Percentiles rank a stretch among this genome's conserved stretches.
Conservation (phyloP, 2,888 invertebrate genomes). For the Phlogophora meticulosa region DNA sequence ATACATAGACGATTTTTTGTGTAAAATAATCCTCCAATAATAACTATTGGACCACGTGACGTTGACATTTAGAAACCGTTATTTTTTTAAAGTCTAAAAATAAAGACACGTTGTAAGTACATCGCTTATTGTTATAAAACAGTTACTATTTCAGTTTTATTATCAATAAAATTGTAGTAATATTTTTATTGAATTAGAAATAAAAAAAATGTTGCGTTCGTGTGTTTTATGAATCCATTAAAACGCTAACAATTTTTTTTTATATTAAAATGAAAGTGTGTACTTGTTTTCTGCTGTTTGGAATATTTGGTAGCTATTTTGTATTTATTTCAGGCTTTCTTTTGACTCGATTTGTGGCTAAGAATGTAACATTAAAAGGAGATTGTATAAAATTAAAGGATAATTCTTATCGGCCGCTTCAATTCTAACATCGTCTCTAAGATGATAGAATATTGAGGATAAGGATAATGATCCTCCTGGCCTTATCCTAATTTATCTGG, state of each 20-base stretch:
- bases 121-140: neutral
- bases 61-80: neutral
- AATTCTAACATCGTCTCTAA: too few species aligned
- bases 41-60: too few species aligned
- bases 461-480: too few species aligned
- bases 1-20: too few species aligned
- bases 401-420: too few species aligned
- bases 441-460: too few species aligned
- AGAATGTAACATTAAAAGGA: too few species aligned
- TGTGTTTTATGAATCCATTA: constrained; percentile 16
- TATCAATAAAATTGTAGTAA: neutral
- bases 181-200: constrained; percentile 4
- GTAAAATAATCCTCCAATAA: too few species aligned
- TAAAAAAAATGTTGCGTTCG: neutral
- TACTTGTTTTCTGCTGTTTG: constrained; percentile 23
- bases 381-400: too few species aligned
- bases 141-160: constrained; percentile 10
- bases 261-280: constrained; percentile 36
- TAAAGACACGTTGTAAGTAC: too few species aligned
- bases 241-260: constrained; percentile 9
- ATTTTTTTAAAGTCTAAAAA: neutral
- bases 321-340: neutral
- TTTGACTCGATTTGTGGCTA: too few species aligned
- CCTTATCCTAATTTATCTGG: too few species aligned
- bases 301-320: constrained; percentile 26